Conservation (phyloP, 2,113 vertebrate species). For the Rhabdornis inornatus region DNA sequence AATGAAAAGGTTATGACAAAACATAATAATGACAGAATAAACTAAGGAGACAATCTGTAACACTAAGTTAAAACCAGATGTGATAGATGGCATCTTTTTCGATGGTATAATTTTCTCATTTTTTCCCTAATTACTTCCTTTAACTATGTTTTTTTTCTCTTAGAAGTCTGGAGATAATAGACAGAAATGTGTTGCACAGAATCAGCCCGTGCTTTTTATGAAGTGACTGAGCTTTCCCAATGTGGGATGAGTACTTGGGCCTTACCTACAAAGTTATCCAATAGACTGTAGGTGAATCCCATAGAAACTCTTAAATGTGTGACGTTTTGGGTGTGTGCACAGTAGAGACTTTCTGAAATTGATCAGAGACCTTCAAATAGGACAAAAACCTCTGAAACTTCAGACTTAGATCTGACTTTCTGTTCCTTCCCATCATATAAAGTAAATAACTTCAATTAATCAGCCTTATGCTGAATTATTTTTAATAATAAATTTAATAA, state of each 20-base stretch:
- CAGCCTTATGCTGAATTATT: neutral
- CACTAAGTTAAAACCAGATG: neutral
- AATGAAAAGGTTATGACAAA: neutral
- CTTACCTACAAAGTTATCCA: neutral
- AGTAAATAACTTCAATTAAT: neutral
- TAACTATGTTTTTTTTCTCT: neutral
- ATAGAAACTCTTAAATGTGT: neutral
- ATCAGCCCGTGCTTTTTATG: neutral
- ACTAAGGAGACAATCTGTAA: neutral
- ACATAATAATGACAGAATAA: neutral
- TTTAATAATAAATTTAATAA: too few relatives aligned
- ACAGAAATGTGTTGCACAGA: neutral
- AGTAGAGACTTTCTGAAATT: neutral
- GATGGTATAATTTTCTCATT: neutral
- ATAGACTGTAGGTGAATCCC: neutral
- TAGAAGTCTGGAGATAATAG: neutral
- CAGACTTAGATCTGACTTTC: neutral
- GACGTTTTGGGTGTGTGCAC: accelerated
- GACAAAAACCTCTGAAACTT: neutral
- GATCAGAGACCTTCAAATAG: neutral
- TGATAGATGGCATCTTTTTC: neutral
- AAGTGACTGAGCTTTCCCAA: neutral
- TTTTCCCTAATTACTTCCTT: neutral
- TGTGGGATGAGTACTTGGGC: neutral
- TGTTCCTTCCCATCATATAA: accelerated